Evolutionary conservation across 2,888 invertebrate species (phyloP).

Genomic region (Invenusta paracnida): DNA sequence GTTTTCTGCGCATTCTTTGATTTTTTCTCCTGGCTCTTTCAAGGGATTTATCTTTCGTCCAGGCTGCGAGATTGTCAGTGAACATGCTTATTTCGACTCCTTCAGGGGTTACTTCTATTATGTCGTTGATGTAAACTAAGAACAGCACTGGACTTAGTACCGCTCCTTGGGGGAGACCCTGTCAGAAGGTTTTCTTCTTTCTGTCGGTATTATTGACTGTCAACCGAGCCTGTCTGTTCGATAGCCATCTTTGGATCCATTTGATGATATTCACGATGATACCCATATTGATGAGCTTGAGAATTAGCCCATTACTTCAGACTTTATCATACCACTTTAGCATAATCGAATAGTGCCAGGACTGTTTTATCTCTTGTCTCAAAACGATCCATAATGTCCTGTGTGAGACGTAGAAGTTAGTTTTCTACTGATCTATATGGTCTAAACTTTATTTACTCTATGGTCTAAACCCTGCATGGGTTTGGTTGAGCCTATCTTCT

Average conservation of each 20-base stretch:
- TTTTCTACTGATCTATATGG: not conserved
- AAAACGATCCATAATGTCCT: not conserved
- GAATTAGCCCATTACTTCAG: not conserved
- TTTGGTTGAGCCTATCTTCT: too few species aligned
- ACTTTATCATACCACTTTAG: not conserved
- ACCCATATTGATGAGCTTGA: not conserved
- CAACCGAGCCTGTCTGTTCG: not conserved
- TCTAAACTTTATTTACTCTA: too few species aligned
- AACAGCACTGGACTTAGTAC: not conserved
- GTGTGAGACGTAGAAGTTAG: not conserved
- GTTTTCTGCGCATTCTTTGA: not conserved
- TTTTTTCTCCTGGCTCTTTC: not conserved
- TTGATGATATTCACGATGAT: not conserved
- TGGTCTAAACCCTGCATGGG: not conserved
- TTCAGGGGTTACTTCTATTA: not conserved
- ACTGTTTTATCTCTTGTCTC: not conserved
- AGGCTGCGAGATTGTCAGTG: too few species aligned
- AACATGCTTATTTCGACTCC: not conserved
- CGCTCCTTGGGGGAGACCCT: not conserved
- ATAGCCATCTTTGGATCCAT: not conserved
- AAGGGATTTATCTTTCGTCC: not conserved
- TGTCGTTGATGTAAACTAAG: not conserved
- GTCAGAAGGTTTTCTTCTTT: not conserved
- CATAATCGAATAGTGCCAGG: not conserved
- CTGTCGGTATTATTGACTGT: not conserved